Percentiles rank a stretch among this genome's conserved stretches.
phyloP scores from a whole-genome alignment of 2,888 invertebrate species.

The Rhodophaea formosa region DNA sequence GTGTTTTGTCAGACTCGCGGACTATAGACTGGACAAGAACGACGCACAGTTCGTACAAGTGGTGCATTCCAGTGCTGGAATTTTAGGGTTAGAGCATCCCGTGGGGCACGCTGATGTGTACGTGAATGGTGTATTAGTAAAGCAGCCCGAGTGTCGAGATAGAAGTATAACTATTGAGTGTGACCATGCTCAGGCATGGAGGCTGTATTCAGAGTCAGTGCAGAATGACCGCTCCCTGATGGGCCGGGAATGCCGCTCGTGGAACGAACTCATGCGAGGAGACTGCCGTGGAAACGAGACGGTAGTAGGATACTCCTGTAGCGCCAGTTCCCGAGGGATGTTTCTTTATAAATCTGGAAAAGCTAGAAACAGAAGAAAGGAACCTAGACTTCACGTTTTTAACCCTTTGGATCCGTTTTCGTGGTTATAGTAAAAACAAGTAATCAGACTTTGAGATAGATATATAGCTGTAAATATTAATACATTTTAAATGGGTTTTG shows the following conservation, averaged over 20 bases:
- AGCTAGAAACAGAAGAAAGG: slow-evolving; percentile 26
- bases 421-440: slow-evolving; percentile 21
- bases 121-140: slow-evolving; percentile 59
- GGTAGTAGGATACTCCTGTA: slow-evolving; percentile 52
- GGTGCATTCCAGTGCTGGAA: slow-evolving; percentile 63
- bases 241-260: slow-evolving; percentile 48
- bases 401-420: slow-evolving; percentile 46
- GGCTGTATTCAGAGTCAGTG: slow-evolving; percentile 53
- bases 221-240: slow-evolving; percentile 37
- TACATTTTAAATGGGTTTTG: not conserved
- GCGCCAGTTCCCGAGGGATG: slow-evolving; percentile 43
- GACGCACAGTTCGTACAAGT: slow-evolving; percentile 68
- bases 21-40: slow-evolving; percentile 42
- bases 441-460: not conserved
- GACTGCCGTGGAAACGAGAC: slow-evolving; percentile 50
- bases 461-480: not conserved
- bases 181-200: slow-evolving; percentile 67
- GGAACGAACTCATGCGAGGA: slow-evolving; percentile 47
- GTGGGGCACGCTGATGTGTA: slow-evolving; percentile 66
- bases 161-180: slow-evolving; percentile 57
- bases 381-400: slow-evolving; percentile 35
- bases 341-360: slow-evolving; percentile 53
- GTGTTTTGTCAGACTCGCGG: slow-evolving; percentile 50
- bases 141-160: slow-evolving; percentile 59
- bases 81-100: slow-evolving; percentile 60